Conservation (phyloP, 2,113 vertebrate species). For the Hippocampus abdominalis region DNA sequence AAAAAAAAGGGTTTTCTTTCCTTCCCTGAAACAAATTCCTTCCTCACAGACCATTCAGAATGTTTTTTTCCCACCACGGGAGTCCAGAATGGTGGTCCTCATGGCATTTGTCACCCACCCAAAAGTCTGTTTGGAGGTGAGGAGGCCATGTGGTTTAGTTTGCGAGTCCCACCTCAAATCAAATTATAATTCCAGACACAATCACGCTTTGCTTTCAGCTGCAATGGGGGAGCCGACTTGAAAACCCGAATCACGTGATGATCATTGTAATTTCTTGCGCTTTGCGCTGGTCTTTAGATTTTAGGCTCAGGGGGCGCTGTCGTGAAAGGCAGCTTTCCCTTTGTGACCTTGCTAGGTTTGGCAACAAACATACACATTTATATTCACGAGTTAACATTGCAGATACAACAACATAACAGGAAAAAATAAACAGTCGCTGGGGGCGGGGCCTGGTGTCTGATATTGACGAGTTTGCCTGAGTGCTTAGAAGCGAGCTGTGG, state of each 20-base stretch:
- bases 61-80: conserved; percentile 61
- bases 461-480: no score
- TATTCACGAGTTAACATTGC: no score
- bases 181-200: conserved; percentile 41
- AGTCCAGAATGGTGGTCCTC: conserved; percentile 49
- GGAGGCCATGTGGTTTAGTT: background rate
- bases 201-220: conserved; percentile 20
- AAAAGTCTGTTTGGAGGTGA: conserved; percentile 43
- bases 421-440: no score
- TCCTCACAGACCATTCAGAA: conserved; percentile 64
- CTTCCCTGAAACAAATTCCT: conserved; percentile 27
- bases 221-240: conserved; percentile 12
- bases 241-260: background rate
- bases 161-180: conserved; percentile 13
- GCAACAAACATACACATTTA: no score
- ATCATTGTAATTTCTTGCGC: no score
- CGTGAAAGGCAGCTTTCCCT: no score
- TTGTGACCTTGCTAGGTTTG: no score
- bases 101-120: conserved; percentile 52
- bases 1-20: conserved; percentile 44
- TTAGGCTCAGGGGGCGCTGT: no score
- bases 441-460: no score
- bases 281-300: no score
- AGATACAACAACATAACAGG: no score
- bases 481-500: no score